Base-by-base conservation (phyloP, 1,140 invertebrate species). In the Hyles euphorbiae region DNA sequence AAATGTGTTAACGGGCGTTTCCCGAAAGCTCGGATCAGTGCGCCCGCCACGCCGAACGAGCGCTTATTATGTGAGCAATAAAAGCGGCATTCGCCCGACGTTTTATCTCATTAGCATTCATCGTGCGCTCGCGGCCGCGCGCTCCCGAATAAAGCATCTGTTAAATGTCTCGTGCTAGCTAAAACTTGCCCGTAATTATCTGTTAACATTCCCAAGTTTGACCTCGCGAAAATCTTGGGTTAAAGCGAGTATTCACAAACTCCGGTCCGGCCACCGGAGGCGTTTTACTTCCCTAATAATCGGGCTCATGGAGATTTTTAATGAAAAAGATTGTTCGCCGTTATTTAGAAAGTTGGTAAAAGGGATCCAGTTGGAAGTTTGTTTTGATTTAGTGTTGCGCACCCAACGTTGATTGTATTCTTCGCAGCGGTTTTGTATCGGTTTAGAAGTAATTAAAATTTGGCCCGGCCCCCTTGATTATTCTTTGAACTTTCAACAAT, bases 191-290 rank as follows among this genome's bases (percentile, higher is more conserved):
- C 74, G 82, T 88, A 88, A 88, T 88, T 87, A 88, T 88, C 83
- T 88, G 85, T 86, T 86, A 88, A 88, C 83, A 88, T 88, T 86
- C 78, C 76, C 74, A 88, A 86, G 77, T 88, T 84, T 83, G 83
- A 85, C 83, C 81, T 78, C 81, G 80, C 76, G 75, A 73, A 78
- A 83, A 85, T 84, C 81, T 82, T 78, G 53, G 65, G 61, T 70
- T 68, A 69, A 81, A 73, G 75, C 78, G 76, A 64, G 71, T 70
- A 69, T 67, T 74, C 63, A 60, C 74, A 72, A 81, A 78, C 72
- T 71, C 68, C 61, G 63, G 60, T 60, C 66, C 64, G 63, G 68
- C 72, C 73, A 76, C 83, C 78, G 77, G 76, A 76, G 81, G 82
- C 78, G 78, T 78, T 84, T 81, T 81, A 75, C 80, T 80, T 76